Evolutionary conservation across 2,888 invertebrate genomes (phyloP), one percentile per base, ranked within the genome.

Genomic region (Cerastis leucographa): DNA sequence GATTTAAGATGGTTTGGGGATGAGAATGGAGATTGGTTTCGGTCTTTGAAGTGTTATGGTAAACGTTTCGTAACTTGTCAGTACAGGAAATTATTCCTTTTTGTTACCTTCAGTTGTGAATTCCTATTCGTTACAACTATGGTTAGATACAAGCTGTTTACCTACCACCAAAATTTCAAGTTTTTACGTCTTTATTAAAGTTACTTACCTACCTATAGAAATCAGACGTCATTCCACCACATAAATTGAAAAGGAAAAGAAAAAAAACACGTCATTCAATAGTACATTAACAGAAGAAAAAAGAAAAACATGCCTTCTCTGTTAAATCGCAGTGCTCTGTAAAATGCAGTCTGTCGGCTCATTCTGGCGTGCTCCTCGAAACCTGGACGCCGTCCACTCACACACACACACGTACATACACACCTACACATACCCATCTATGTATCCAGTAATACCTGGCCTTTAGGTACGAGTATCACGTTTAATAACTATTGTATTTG

Each of bases 401-500:
- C 94, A 88, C 94, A 92, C 92, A 93, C 91, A 89, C 70, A 87
- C 79, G 81, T 80, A 73, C 86, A 86, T 87, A 76, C 78, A 81
- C 76, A 83, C 86, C 84, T 85, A 85, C 12, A 70, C 7, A 19
- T 9, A 11, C 76, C 56, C 74, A 67, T 73, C 86, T 88, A 84
- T 87, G 89, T 90, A 90, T 87, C 85, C 84, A 78, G 81, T 86
- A 84, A 92, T 92, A 90, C 93, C 91, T 90, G 91, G 92, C 91
- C 88, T 85, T 81, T 90, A 89, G 89, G 92, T 92, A 94, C 93
- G 94, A 89, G 82, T 86, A 86, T 85, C 81, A 91, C 91, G 94
- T 95, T 96, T 96, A 96, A 96, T 96, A 96, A 96, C 96, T 96
- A 96, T 96, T 96, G 96, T 96, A 96, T 96, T 96, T 96, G 94